Evolutionary conservation across 2,113 vertebrate species (phyloP).

Genomic region (Heliornis fulica): DNA sequence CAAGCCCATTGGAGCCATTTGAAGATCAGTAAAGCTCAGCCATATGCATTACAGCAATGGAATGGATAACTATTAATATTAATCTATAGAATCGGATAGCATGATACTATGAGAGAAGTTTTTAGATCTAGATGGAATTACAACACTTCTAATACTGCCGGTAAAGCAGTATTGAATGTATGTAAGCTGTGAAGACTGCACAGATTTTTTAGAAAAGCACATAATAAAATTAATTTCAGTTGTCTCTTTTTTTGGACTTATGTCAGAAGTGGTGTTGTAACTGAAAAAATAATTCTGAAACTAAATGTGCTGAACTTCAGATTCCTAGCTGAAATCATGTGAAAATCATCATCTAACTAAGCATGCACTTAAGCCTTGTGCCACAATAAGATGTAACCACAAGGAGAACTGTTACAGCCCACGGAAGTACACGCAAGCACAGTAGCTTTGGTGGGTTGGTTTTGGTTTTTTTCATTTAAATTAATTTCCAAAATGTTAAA

Average conservation of each 20-base stretch:
- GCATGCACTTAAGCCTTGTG: background rate
- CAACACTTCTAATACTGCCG: background rate
- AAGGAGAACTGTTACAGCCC: background rate
- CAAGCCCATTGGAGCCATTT: background rate
- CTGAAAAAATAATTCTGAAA: background rate
- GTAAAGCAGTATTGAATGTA: background rate
- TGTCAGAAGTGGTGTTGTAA: background rate
- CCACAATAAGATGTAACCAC: background rate
- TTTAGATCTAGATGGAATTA: background rate
- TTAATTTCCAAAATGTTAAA: background rate
- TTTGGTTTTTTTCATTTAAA: background rate
- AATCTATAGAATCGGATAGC: background rate
- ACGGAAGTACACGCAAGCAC: background rate
- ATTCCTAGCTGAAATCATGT: background rate
- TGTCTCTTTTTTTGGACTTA: background rate
- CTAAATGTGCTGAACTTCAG: background rate
- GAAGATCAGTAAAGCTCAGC: background rate
- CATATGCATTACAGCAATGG: background rate
- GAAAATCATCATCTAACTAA: background rate
- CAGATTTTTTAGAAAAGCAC: background rate
- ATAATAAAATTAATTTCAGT: background rate
- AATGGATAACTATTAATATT: background rate
- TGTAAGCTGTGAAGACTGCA: background rate
- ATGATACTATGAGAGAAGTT: background rate
- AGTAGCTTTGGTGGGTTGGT: fast-evolving